Percentiles rank a stretch among this genome's conserved stretches.
Evolutionary conservation across 2,888 invertebrate species (phyloP).

Genomic region (Campopleginae sp.): DNA sequence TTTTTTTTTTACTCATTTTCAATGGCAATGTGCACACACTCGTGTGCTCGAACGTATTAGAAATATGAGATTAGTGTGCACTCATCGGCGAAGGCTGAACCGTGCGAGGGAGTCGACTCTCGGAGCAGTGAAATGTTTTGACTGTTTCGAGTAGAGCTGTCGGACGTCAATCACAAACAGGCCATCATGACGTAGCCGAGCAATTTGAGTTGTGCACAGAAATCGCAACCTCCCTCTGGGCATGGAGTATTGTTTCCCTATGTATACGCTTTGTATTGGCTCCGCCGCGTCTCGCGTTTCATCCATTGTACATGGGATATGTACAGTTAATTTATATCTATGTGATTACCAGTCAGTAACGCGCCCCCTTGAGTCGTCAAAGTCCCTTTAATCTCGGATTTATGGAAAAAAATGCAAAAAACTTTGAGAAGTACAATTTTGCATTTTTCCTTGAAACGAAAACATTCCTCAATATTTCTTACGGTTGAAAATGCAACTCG

Average conservation of each 20-base stretch:
- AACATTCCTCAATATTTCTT: background rate
- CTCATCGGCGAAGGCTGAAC: slow-evolving; percentile 3
- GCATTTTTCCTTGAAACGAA: background rate
- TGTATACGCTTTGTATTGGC: slow-evolving; percentile 38
- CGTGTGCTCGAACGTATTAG: background rate
- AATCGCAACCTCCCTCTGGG: slow-evolving; percentile 56
- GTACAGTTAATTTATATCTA: slow-evolving; percentile 5
- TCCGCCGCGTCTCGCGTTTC: slow-evolving; percentile 42
- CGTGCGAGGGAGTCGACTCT: slow-evolving; percentile 37
- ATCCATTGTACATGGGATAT: slow-evolving; percentile 5
- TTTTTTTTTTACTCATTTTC: background rate
- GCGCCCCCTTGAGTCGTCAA: background rate
- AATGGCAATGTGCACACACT: too few relatives aligned
- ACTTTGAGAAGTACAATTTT: background rate
- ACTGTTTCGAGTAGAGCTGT: slow-evolving; percentile 81
- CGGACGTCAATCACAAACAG: slow-evolving; percentile 80
- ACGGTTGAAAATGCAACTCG: background rate
- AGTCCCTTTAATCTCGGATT: background rate
- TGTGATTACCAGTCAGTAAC: background rate
- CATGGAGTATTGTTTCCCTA: slow-evolving; percentile 59
- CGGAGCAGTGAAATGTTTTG: slow-evolving; percentile 78
- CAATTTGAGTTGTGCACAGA: slow-evolving; percentile 75
- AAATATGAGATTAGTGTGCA: background rate
- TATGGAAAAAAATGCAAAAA: background rate
- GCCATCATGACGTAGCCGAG: slow-evolving; percentile 77